phyloP scores from a whole-genome alignment of 2,113 vertebrate genomes.

The Chamaea fasciata region DNA sequence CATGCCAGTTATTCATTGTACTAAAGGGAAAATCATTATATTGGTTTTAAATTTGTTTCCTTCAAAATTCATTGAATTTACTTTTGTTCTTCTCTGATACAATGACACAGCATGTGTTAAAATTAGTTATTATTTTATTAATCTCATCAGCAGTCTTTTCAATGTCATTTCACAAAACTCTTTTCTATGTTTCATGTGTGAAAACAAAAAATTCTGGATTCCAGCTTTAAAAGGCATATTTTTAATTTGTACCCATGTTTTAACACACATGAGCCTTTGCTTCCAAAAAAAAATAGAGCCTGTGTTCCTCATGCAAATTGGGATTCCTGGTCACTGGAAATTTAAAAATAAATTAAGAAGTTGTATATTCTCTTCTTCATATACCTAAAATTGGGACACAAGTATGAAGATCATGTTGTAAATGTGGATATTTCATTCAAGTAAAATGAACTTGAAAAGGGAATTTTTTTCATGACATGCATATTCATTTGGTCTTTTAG shows the following conservation, averaged over 20 bases:
- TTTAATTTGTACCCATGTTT: neutral
- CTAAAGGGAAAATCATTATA: neutral
- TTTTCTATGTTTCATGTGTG: neutral
- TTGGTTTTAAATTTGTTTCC: slow-evolving; percentile 8
- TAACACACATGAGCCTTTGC: neutral
- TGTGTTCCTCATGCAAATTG: neutral
- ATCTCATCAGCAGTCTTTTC: neutral
- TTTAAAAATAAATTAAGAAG: neutral
- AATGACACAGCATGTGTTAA: neutral
- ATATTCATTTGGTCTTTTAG: neutral
- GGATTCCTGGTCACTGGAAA: neutral
- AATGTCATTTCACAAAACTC: neutral
- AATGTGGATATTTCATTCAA: neutral
- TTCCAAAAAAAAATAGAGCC: neutral
- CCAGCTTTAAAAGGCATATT: neutral
- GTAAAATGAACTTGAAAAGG: neutral
- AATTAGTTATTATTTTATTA: slow-evolving; percentile 1
- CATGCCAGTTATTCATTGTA: neutral
- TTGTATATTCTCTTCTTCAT: neutral
- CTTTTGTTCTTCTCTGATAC: neutral
- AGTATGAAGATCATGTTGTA: neutral
- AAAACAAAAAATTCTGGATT: neutral
- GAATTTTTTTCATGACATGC: neutral
- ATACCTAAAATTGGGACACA: neutral
- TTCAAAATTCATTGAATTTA: neutral